phyloP scores from a whole-genome alignment of 2,888 invertebrate genomes.

The Chalcosyrphus nemorum region DNA sequence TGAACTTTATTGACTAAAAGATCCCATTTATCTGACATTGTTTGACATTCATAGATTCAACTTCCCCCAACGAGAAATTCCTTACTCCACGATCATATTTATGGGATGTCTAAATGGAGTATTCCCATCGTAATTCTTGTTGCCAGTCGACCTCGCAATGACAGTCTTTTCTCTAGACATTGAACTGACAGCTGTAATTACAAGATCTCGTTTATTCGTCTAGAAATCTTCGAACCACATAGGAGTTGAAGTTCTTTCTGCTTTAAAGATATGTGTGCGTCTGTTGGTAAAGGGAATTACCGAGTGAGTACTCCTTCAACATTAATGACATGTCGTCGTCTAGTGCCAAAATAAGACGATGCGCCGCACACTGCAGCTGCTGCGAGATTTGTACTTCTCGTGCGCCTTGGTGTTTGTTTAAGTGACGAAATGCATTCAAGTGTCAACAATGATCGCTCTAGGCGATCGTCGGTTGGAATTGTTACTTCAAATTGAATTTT shows the following conservation, averaged over 20 bases:
- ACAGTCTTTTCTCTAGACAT: slow-evolving; percentile 56
- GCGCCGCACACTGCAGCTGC: slow-evolving; percentile 56
- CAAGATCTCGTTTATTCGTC: slow-evolving; percentile 48
- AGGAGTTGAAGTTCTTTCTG: slow-evolving; percentile 4
- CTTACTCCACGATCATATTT: slow-evolving; percentile 61
- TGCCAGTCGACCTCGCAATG: slow-evolving; percentile 46
- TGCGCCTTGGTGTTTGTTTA: slow-evolving; percentile 49
- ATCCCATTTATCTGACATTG: slow-evolving; percentile 69
- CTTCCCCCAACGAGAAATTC: slow-evolving; percentile 39
- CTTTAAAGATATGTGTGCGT: neutral
- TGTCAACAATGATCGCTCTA: slow-evolving; percentile 60
- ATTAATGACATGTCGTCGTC: slow-evolving; percentile 60
- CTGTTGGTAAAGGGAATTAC: slow-evolving; percentile 10
- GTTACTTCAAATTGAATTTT: slow-evolving; percentile 53
- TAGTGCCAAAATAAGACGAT: slow-evolving; percentile 67
- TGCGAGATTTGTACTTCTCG: slow-evolving; percentile 49
- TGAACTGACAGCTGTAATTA: slow-evolving; percentile 69
- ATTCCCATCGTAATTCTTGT: slow-evolving; percentile 72
- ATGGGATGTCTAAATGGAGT: slow-evolving; percentile 69
- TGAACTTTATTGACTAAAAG: slow-evolving; percentile 73
- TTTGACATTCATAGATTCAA: slow-evolving; percentile 71
- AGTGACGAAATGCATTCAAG: slow-evolving; percentile 71
- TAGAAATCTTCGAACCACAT: slow-evolving; percentile 31
- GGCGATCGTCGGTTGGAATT: slow-evolving; percentile 38
- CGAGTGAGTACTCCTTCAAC: slow-evolving; percentile 61